Evolutionary conservation across 2,888 invertebrate genomes (phyloP).

Genomic region (Dicyrtoma fusca): DNA sequence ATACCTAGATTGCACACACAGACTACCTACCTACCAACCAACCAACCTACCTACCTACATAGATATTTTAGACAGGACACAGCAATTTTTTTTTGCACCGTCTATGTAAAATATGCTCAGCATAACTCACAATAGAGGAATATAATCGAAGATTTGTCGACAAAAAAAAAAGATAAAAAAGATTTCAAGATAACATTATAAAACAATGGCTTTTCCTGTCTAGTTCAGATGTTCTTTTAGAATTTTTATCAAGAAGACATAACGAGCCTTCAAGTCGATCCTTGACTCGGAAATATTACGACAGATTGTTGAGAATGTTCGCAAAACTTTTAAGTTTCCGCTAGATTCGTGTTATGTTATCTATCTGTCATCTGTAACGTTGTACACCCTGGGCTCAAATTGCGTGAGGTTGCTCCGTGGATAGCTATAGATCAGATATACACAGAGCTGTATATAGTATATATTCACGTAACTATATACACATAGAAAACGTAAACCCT

Average conservation of each 20-base stretch:
- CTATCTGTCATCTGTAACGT: conserved; percentile 32
- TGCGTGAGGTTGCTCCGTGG: too few relatives aligned
- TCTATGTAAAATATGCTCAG: background rate
- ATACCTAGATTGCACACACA: too few relatives aligned
- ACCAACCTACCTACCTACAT: too few relatives aligned
- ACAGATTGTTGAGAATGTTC: conserved; percentile 32
- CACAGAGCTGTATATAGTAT: too few relatives aligned
- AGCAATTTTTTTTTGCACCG: too few relatives aligned
- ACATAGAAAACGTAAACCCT: background rate
- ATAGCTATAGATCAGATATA: too few relatives aligned
- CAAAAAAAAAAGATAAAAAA: background rate
- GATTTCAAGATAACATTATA: conserved; percentile 21
- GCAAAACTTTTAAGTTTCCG: conserved; percentile 30
- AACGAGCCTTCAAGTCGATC: conserved; percentile 27
- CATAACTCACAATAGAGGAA: background rate
- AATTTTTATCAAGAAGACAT: conserved; percentile 33
- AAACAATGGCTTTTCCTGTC: conserved; percentile 32
- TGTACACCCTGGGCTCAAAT: background rate
- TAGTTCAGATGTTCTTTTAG: conserved; percentile 20
- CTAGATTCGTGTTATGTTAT: conserved; percentile 23
- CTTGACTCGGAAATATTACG: conserved; percentile 31
- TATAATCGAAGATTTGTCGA: too few relatives aligned
- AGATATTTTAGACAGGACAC: too few relatives aligned
- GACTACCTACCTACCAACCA: too few relatives aligned
- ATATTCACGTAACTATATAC: background rate